These are phyloP conservation scores for Orientallactaga bullata DNA, from an alignment of 2,113 vertebrate genomes.

Conservation along the genomic window DNA sequence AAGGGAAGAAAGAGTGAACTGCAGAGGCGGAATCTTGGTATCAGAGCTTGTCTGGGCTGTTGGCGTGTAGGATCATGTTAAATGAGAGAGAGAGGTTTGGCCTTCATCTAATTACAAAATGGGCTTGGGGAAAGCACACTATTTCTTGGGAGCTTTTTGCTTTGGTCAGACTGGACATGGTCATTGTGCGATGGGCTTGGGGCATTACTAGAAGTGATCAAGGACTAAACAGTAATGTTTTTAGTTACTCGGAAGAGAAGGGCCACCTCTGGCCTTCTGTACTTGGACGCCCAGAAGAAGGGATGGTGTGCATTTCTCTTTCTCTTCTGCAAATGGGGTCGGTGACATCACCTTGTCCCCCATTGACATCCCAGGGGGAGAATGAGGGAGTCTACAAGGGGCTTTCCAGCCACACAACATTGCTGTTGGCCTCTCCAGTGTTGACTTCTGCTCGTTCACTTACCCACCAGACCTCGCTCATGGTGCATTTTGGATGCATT, in stretches of 20 bases:
- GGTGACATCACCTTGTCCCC: too few relatives aligned
- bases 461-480: background rate
- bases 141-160: background rate
- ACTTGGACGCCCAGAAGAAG: background rate
- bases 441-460: background rate
- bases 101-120: background rate
- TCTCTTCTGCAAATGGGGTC: background rate
- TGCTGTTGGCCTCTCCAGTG: background rate
- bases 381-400: background rate
- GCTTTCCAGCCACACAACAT: fast-evolving
- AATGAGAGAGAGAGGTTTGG: background rate
- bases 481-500: fast-evolving
- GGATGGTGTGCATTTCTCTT: fast-evolving
- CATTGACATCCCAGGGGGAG: background rate
- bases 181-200: fast-evolving
- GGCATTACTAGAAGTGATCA: background rate
- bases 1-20: background rate
- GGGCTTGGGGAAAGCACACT: background rate
- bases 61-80: background rate
- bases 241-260: background rate
- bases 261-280: background rate
- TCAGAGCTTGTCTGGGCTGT: background rate
- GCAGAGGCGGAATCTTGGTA: background rate
- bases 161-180: background rate
- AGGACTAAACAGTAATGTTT: fast-evolving